These are phyloP conservation scores for Melanotaenia maccullochi DNA, from an alignment of 2,797 vertebrate species.

Conservation along the genomic window DNA sequence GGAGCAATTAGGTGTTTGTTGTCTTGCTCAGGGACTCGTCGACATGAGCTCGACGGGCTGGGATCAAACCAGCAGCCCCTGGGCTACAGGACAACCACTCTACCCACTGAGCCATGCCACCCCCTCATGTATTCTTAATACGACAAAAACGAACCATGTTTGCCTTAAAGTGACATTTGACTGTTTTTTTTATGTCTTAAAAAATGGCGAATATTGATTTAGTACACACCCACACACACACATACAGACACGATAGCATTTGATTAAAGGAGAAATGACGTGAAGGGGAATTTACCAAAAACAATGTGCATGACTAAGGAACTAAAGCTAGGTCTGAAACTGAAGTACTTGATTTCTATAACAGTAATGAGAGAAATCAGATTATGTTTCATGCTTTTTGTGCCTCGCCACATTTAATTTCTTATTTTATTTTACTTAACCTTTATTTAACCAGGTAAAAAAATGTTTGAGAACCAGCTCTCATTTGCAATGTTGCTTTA, in stretches of 20 bases:
- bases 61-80: too few species aligned
- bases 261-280: slow-evolving; percentile 4
- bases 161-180: neutral
- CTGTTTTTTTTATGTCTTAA: neutral
- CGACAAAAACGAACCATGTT: neutral
- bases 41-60: too few species aligned
- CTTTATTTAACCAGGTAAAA: too few species aligned
- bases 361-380: neutral
- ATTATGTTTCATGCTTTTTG: neutral
- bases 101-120: too few species aligned
- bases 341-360: neutral
- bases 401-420: neutral
- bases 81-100: too few species aligned
- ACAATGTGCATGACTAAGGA: neutral
- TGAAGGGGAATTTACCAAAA: slow-evolving; percentile 45
- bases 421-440: too few species aligned
- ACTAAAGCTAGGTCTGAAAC: neutral
- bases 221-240: neutral
- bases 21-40: too few species aligned
- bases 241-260: slow-evolving; percentile 24
- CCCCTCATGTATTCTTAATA: neutral
- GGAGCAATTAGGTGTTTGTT: too few species aligned
- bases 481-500: neutral
- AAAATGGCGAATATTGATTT: neutral
- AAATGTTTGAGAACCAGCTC: too few species aligned